A percentile compares a stretch with the other conserved stretches of the same genome.
phyloP scores from a whole-genome alignment of 2,888 invertebrate genomes.

The Coelinius sp. region DNA sequence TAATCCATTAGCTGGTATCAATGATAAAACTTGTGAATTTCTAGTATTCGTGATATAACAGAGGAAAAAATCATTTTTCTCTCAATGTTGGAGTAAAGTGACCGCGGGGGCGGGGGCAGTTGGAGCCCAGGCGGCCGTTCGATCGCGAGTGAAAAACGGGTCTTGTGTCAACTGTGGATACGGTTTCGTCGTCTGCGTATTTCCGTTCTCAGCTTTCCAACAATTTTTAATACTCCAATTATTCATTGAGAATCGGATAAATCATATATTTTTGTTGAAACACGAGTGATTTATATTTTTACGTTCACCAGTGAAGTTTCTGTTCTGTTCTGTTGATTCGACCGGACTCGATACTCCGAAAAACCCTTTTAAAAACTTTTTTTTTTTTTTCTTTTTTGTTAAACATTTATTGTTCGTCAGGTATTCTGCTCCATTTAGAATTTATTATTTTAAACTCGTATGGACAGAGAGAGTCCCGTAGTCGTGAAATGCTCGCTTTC shows the following conservation, averaged over 20 bases:
- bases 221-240: neutral
- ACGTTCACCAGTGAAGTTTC: conserved; percentile 18
- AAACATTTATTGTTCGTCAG: too few species aligned
- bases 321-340: neutral
- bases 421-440: neutral
- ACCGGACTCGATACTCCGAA: neutral
- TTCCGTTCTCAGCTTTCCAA: conserved; percentile 22
- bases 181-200: conserved; percentile 35
- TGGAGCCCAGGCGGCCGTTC: conserved; percentile 47
- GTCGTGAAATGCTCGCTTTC: conserved; percentile 64
- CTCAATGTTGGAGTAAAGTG: conserved; percentile 27
- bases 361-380: neutral
- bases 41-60: conserved; percentile 23
- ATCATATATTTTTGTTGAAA: neutral
- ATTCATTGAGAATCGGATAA: neutral
- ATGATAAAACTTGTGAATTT: conserved; percentile 18
- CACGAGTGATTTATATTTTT: neutral
- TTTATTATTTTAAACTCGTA: conserved; percentile 14
- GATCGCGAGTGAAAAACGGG: conserved; percentile 50
- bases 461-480: conserved; percentile 50
- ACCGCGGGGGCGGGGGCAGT: conserved; percentile 39
- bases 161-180: conserved; percentile 42
- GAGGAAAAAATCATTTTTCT: neutral
- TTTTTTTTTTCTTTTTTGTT: neutral
- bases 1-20: neutral